phyloP scores from a whole-genome alignment of 2,888 invertebrate species.

The Drosophila percnosoma region DNA sequence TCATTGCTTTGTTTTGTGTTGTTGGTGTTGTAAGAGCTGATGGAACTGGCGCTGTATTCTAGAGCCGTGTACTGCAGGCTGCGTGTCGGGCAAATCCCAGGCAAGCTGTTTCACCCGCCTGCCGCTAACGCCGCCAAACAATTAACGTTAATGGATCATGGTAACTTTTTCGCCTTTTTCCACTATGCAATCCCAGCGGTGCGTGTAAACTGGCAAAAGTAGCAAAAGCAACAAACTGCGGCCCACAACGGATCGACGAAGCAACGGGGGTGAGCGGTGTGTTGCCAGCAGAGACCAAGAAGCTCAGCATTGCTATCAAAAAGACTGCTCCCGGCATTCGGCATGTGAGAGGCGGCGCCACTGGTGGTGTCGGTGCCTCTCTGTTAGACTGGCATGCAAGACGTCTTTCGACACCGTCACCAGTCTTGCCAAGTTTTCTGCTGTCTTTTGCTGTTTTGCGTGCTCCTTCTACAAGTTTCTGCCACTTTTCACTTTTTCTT shows the following conservation, averaged over 20 bases:
- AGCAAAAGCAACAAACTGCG: constrained; percentile 71
- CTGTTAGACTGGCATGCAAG: constrained; percentile 55
- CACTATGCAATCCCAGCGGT: constrained; percentile 80
- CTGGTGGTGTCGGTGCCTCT: constrained; percentile 24
- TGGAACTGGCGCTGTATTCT: constrained; percentile 29
- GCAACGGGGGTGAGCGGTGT: not conserved
- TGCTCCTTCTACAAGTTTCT: constrained; percentile 65
- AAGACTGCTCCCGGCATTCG: constrained; percentile 30
- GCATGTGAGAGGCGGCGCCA: constrained; percentile 36
- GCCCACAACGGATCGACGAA: constrained; percentile 10
- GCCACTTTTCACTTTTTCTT: constrained; percentile 73
- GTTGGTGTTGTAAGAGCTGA: constrained; percentile 18
- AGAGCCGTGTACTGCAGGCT: constrained; percentile 46
- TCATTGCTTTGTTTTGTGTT: constrained; percentile 45
- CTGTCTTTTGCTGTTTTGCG: constrained; percentile 81
- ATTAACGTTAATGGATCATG: constrained; percentile 81
- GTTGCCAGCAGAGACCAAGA: not conserved
- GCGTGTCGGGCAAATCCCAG: constrained; percentile 76
- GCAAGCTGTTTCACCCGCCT: constrained; percentile 67
- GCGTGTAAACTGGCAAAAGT: constrained; percentile 81
- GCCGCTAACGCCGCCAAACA: constrained; percentile 72
- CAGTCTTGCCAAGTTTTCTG: constrained; percentile 69
- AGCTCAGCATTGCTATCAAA: constrained; percentile 45
- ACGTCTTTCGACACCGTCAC: constrained; percentile 76
- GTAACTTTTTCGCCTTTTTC: constrained; percentile 81